These are phyloP conservation scores for Acropternis orthonyx DNA, from an alignment of 2,797 vertebrate species.

Conservation along the genomic window DNA sequence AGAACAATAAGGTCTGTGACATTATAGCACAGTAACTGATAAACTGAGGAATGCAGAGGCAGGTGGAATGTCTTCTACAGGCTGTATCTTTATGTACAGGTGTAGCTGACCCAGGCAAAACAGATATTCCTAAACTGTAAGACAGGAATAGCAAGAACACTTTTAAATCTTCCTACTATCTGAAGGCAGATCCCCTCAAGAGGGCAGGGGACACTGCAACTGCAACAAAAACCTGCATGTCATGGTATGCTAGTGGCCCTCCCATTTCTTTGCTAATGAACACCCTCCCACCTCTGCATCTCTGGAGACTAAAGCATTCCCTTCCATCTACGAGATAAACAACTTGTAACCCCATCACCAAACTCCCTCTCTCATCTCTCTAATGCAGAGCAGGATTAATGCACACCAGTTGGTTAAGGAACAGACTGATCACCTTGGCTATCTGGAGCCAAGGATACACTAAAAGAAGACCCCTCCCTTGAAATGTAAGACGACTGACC, in stretches of 20 bases:
- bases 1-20: neutral
- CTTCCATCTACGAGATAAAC: neutral
- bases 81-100: neutral
- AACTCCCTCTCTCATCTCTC: neutral
- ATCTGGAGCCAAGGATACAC: neutral
- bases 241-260: neutral
- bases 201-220: neutral
- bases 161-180: neutral
- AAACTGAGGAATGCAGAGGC: neutral
- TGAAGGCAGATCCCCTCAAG: neutral
- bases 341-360: neutral
- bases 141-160: neutral
- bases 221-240: neutral
- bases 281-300: neutral
- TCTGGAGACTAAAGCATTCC: neutral
- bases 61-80: neutral
- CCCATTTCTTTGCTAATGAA: neutral
- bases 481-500: neutral
- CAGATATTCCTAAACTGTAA: neutral
- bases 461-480: neutral
- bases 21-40: accelerated
- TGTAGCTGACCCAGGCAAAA: neutral
- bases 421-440: neutral
- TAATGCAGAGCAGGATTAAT: neutral
- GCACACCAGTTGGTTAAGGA: neutral